phyloP scores from a whole-genome alignment of 2,888 invertebrate species.

The Sphaerophoria taeniata region DNA sequence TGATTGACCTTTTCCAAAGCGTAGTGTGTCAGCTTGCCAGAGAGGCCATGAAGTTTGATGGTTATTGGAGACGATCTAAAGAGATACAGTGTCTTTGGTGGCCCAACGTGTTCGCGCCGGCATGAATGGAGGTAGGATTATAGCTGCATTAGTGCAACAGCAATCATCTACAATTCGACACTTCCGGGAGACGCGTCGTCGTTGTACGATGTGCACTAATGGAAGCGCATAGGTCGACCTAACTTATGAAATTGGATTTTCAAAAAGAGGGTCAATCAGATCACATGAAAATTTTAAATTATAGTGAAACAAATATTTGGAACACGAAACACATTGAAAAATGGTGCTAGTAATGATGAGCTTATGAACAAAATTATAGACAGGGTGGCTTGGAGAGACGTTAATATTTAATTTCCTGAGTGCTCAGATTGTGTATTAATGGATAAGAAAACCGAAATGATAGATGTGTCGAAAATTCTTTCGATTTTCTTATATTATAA shows the following conservation, averaged over 20 bases:
- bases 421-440: too few species aligned
- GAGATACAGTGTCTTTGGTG: background rate
- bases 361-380: background rate
- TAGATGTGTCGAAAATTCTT: too few species aligned
- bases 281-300: background rate
- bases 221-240: conserved; percentile 23
- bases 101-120: conserved; percentile 6
- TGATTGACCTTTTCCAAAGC: conserved; percentile 62
- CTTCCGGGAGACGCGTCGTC: conserved; percentile 62
- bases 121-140: conserved; percentile 22
- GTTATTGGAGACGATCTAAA: conserved; percentile 56
- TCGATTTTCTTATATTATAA: too few species aligned
- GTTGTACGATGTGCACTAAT: conserved; percentile 28
- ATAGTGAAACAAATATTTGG: background rate
- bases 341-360: background rate
- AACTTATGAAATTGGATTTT: background rate
- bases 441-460: too few species aligned
- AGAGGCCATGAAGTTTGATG: conserved; percentile 46
- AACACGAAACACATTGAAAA: background rate
- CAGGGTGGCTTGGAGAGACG: too few species aligned
- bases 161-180: conserved; percentile 71
- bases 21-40: conserved; percentile 24
- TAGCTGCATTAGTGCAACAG: conserved; percentile 40
- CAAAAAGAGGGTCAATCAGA: conserved; percentile 19
- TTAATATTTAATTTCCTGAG: too few species aligned